phyloP scores from a whole-genome alignment of 2,113 vertebrate genomes.

The Vidua chalybeata region DNA sequence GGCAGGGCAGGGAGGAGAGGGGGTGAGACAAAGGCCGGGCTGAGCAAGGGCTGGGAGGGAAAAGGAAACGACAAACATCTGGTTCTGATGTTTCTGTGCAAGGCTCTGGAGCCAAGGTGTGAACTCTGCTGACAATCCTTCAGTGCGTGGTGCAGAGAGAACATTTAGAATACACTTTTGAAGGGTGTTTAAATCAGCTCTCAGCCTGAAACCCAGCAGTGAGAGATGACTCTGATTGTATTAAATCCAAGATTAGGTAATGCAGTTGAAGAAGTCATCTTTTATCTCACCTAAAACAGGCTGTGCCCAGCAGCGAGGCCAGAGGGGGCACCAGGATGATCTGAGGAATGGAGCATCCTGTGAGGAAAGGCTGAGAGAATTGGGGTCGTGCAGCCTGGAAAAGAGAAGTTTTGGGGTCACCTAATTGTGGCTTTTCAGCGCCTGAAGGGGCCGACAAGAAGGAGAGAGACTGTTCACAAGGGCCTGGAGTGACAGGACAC shows the following conservation, averaged over 20 bases:
- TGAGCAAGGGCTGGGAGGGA: not conserved
- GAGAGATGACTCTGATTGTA: not conserved
- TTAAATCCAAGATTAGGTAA: not conserved
- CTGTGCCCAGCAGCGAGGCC: not conserved
- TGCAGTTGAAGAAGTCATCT: not conserved
- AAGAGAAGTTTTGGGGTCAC: not conserved
- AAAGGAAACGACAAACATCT: not conserved
- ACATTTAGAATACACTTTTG: fast-evolving
- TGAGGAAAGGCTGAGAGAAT: not conserved
- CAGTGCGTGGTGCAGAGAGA: not conserved
- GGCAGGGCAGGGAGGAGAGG: not conserved
- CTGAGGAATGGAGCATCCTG: not conserved
- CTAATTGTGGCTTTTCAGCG: not conserved
- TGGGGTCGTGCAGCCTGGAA: not conserved
- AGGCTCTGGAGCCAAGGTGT: fast-evolving
- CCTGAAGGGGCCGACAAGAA: not conserved
- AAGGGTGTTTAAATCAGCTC: not conserved
- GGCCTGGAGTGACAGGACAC: not conserved
- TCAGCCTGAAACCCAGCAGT: not conserved
- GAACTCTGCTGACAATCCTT: not conserved
- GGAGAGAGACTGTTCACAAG: too few relatives aligned
- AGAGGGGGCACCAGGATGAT: not conserved
- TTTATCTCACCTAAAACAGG: not conserved
- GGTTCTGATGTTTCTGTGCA: not conserved
- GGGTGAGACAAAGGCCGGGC: not conserved